A percentile compares a stretch with the other conserved stretches of the same genome.
These are phyloP conservation scores for Potamilus streckersoni DNA, from an alignment of 1,140 invertebrate species.

Conservation along the genomic window DNA sequence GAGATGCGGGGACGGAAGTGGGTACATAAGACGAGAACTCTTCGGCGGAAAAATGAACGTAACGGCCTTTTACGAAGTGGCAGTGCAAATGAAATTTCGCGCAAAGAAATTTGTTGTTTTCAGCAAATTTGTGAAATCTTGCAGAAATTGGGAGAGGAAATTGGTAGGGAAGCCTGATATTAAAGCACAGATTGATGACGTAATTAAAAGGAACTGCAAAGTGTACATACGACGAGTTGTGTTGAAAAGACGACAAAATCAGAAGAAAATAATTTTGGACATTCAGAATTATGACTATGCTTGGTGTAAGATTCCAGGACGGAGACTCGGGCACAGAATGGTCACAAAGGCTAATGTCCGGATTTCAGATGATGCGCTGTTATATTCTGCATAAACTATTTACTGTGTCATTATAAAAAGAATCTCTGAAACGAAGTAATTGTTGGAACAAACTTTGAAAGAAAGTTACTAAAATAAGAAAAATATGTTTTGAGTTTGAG, in stretches of 20 bases:
- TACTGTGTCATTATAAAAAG: no score
- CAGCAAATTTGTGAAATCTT: slow-evolving; percentile 3
- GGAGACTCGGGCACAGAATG: slow-evolving; percentile 8
- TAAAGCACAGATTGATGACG: slow-evolving; percentile 2
- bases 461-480: no score
- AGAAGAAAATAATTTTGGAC: neutral
- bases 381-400: no score
- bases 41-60: slow-evolving; percentile 27
- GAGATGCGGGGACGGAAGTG: neutral
- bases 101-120: slow-evolving; percentile 6
- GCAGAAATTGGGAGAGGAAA: slow-evolving; percentile 14
- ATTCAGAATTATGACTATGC: slow-evolving; percentile 26
- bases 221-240: slow-evolving; percentile 7
- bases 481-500: no score
- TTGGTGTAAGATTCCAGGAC: slow-evolving; percentile 6
- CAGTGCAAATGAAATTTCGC: slow-evolving; percentile 6
- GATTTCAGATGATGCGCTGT: slow-evolving; percentile 6
- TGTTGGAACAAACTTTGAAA: no score
- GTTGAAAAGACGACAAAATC: neutral
- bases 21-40: neutral
- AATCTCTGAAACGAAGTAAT: no score
- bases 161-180: slow-evolving; percentile 8
- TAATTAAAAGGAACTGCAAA: slow-evolving; percentile 11
- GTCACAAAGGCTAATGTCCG: slow-evolving; percentile 13
- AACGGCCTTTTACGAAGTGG: slow-evolving; percentile 14